Percentiles rank a stretch among this genome's conserved stretches.
Evolutionary conservation across 2,113 vertebrate species (phyloP).

Genomic region (Dasyurus viverrinus): DNA sequence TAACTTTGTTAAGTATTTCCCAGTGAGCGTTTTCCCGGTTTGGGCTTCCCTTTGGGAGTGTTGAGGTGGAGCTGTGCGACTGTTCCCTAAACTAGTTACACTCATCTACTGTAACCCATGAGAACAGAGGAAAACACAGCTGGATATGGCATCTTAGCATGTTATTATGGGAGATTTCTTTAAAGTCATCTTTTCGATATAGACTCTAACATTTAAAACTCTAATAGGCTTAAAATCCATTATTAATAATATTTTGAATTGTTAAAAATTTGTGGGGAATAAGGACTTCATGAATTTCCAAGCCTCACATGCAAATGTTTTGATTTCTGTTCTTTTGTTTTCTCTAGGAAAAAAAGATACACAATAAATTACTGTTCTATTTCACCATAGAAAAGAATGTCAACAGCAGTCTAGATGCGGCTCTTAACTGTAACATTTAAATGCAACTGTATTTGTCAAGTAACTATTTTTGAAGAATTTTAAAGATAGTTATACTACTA

Average conservation of each 20-base stretch:
- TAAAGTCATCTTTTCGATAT: neutral
- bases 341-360: neutral
- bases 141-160: neutral
- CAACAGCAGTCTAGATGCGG: neutral
- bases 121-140: too few species aligned
- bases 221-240: neutral
- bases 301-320: neutral
- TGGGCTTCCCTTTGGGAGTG: neutral
- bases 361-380: conserved; percentile 14
- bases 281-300: neutral
- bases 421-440: neutral
- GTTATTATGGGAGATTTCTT: neutral
- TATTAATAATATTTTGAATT: neutral
- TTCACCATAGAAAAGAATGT: conserved; percentile 5
- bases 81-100: neutral
- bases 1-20: neutral
- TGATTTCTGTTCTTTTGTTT: neutral
- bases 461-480: neutral
- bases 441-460: neutral
- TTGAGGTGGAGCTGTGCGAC: neutral
- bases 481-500: neutral
- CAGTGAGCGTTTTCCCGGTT: neutral
- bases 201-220: neutral
- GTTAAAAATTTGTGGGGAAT: neutral
- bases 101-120: too few species aligned